phyloP scores from a whole-genome alignment of 2,797 vertebrate species.

The Propithecus perrieri region DNA sequence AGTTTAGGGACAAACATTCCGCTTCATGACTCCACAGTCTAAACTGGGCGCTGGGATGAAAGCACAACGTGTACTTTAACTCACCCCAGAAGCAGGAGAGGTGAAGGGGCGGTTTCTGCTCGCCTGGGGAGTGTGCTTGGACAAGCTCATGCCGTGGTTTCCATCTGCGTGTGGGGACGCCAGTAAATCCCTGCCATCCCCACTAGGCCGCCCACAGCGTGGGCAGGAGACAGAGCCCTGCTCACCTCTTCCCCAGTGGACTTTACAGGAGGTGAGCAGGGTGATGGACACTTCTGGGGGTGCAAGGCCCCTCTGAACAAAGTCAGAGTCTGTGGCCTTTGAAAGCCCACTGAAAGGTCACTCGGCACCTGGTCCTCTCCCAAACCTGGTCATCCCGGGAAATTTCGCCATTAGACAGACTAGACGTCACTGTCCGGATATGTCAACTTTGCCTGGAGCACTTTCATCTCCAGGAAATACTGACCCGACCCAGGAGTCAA shows the following conservation, averaged over 20 bases:
- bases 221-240: neutral
- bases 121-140: neutral
- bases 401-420: neutral
- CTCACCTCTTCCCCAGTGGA: neutral
- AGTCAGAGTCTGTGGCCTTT: neutral
- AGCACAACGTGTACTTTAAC: neutral
- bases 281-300: neutral
- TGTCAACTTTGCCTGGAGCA: neutral
- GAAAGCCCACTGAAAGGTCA: neutral
- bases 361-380: neutral
- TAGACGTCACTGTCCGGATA: neutral
- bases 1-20: neutral
- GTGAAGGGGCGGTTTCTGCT: neutral
- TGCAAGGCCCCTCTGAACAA: neutral
- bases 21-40: neutral
- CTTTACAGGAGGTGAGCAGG: neutral
- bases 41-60: neutral
- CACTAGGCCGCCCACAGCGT: fast-evolving
- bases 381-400: neutral
- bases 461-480: neutral
- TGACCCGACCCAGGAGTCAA: conserved; percentile 33
- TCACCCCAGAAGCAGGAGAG: neutral
- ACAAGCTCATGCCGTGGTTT: neutral
- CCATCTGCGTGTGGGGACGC: neutral
- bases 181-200: too few species aligned